Conservation (phyloP, 2,113 vertebrate species). For the Lagopus leucura region DNA sequence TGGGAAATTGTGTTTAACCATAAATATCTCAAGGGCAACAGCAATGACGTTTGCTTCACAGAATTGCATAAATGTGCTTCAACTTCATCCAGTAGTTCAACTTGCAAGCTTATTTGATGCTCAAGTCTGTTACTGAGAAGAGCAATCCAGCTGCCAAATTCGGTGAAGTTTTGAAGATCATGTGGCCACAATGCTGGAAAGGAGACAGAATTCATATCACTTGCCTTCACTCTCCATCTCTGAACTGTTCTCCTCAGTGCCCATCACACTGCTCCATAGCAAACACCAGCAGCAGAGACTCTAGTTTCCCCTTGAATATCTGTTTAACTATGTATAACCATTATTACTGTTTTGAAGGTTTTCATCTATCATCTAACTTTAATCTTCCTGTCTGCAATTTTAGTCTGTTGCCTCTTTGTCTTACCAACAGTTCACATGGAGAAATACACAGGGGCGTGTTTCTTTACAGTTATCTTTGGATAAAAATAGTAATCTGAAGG, state of each 20-base stretch:
- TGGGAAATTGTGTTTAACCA: constrained; percentile 18
- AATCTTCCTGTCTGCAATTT: neutral
- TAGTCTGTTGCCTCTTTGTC: neutral
- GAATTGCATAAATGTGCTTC: neutral
- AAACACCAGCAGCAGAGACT: neutral
- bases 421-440: neutral
- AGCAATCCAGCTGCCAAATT: neutral
- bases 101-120: neutral
- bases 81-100: neutral
- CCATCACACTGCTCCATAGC: neutral
- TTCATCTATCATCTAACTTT: neutral
- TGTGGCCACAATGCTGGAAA: neutral
- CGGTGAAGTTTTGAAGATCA: neutral
- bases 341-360: neutral
- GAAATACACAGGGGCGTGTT: accelerated
- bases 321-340: neutral
- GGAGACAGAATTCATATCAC: neutral
- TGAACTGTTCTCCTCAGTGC: neutral
- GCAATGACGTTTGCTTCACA: neutral
- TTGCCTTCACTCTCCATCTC: accelerated
- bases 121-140: neutral
- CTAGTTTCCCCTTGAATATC: neutral
- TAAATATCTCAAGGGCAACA: constrained; percentile 35
- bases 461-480: neutral
- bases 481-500: neutral